Percentiles rank a stretch among this genome's conserved stretches.
Conservation (phyloP, 2,888 invertebrate genomes). For the Miltochrista miniata region DNA sequence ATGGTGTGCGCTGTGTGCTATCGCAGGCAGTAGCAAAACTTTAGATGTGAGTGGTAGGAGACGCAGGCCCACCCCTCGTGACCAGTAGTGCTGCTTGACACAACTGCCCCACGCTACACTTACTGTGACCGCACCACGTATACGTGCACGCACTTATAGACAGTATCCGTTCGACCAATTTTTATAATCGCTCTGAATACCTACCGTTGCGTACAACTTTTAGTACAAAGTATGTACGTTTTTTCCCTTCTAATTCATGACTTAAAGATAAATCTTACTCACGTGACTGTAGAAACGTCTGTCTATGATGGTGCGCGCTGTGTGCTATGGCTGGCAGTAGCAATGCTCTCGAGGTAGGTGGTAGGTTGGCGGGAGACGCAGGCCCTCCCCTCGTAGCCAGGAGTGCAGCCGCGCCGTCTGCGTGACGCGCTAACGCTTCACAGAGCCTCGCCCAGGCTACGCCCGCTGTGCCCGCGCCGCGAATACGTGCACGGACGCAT, state of each 20-base stretch:
- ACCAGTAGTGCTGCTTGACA: conserved; percentile 48
- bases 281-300: conserved; percentile 61
- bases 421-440: conserved; percentile 31
- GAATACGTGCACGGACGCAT: conserved; percentile 43
- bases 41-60: conserved; percentile 44
- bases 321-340: conserved; percentile 68
- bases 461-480: conserved; percentile 27
- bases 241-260: too few relatives aligned
- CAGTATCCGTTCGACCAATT: too few relatives aligned
- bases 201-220: too few relatives aligned
- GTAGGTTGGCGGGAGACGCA: conserved; percentile 39
- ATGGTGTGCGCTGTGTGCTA: conserved; percentile 69
- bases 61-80: conserved; percentile 27
- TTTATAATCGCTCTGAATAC: too few relatives aligned
- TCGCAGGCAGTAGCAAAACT: conserved; percentile 56
- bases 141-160: too few relatives aligned
- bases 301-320: conserved; percentile 62
- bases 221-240: too few relatives aligned
- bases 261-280: conserved; percentile 32
- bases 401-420: conserved; percentile 45
- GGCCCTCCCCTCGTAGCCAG: conserved; percentile 36
- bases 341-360: conserved; percentile 40
- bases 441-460: conserved; percentile 46
- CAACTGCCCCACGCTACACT: conserved; percentile 42
- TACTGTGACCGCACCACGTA: too few relatives aligned